Conservation (phyloP, 1,140 invertebrate genomes). For the Cydia pomonella region DNA sequence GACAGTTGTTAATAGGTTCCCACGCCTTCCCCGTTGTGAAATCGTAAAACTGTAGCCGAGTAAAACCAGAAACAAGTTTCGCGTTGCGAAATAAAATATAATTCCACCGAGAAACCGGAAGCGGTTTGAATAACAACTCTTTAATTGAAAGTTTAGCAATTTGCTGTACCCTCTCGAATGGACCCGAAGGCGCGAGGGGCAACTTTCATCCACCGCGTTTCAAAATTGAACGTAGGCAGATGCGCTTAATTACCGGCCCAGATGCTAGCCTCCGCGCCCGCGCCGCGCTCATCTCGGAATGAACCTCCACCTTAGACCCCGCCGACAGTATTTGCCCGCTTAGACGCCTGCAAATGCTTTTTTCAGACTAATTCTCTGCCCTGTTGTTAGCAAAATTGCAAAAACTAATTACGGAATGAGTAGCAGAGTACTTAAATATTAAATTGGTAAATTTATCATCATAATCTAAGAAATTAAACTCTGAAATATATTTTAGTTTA, state of each 20-base stretch:
- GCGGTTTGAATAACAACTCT: conserved; percentile 80
- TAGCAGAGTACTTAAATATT: conserved; percentile 44
- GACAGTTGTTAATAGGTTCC: conserved; percentile 50
- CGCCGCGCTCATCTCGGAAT: conserved; percentile 55
- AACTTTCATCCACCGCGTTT: conserved; percentile 73
- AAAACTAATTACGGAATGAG: conserved; percentile 45
- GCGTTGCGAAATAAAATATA: conserved; percentile 75
- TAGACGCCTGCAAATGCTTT: conserved; percentile 52
- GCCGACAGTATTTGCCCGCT: conserved; percentile 53
- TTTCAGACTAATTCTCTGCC: conserved; percentile 49
- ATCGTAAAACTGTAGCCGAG: conserved; percentile 49
- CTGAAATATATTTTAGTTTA: not conserved
- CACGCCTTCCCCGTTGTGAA: conserved; percentile 43
- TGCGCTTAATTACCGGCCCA: conserved; percentile 76
- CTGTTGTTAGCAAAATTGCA: conserved; percentile 42
- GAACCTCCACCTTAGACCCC: conserved; percentile 47
- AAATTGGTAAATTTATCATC: conserved; percentile 34
- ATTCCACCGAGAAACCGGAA: conserved; percentile 65
- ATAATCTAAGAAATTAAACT: not conserved
- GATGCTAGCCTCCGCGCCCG: conserved; percentile 58
- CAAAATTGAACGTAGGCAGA: conserved; percentile 80
- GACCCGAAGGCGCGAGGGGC: conserved; percentile 67
- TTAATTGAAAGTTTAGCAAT: conserved; percentile 81
- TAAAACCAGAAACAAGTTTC: conserved; percentile 64
- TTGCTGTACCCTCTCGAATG: conserved; percentile 76